Evolutionary conservation across 2,797 vertebrate genomes (phyloP).

Genomic region (Sebastes nivosus): DNA sequence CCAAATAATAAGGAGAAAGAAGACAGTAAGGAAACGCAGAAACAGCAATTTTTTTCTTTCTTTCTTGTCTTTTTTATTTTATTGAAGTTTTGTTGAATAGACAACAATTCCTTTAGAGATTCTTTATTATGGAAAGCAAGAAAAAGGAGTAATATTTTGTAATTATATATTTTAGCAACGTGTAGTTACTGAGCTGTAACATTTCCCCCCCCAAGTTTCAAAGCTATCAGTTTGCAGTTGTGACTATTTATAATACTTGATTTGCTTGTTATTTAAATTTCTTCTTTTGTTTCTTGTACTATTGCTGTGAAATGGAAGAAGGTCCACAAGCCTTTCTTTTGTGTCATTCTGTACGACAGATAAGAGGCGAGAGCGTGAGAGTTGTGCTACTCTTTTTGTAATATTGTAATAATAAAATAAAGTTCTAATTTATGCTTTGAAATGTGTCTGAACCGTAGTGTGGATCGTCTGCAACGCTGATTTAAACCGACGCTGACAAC

Average conservation of each 20-base stretch:
- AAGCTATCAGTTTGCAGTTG: slow-evolving; percentile 88
- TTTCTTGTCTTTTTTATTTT: slow-evolving; percentile 67
- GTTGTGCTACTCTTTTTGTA: slow-evolving; percentile 99
- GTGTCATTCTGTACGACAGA: slow-evolving; percentile 86
- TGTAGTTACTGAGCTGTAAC: slow-evolving; percentile 90
- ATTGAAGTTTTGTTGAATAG: slow-evolving; percentile 86
- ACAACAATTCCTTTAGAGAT: slow-evolving; percentile 86
- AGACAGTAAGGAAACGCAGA: slow-evolving; percentile 78
- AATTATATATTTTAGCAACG: slow-evolving; percentile 89
- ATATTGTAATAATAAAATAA: slow-evolving; percentile 93
- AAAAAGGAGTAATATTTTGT: slow-evolving; percentile 87
- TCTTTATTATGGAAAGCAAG: slow-evolving; percentile 85
- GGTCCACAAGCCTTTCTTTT: slow-evolving; percentile 81
- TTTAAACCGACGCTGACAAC: background rate
- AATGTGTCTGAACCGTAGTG: slow-evolving; percentile 11
- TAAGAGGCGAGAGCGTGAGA: slow-evolving; percentile 88
- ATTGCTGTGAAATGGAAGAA: slow-evolving; percentile 85
- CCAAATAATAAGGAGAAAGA: slow-evolving; percentile 81
- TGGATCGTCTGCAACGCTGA: background rate
- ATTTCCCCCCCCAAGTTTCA: slow-evolving; percentile 72
- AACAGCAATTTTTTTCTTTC: slow-evolving; percentile 76
- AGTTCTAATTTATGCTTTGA: slow-evolving; percentile 96
- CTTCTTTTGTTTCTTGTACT: slow-evolving; percentile 75
- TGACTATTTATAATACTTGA: slow-evolving; percentile 94
- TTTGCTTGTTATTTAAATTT: slow-evolving; percentile 86